phyloP scores from a whole-genome alignment of 1,140 invertebrate species.

The Polypedilum vanderplanki region DNA sequence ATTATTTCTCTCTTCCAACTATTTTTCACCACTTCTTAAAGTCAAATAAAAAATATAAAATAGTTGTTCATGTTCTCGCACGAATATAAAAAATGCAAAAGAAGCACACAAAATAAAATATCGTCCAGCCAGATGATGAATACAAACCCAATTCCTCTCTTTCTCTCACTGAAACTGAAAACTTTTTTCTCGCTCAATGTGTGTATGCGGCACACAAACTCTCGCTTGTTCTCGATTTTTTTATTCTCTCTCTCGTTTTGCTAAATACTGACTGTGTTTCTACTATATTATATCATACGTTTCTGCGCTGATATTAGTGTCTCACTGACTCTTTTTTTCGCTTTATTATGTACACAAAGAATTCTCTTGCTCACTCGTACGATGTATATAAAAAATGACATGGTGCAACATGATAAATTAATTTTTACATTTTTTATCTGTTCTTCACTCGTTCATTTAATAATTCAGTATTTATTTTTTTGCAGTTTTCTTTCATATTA shows the following conservation, averaged over 20 bases:
- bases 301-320: background rate
- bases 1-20: background rate
- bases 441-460: background rate
- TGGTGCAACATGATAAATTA: background rate
- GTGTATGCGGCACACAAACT: background rate
- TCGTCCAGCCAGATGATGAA: background rate
- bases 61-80: slow-evolving; percentile 23
- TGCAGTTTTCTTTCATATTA: background rate
- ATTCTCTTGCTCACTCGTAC: too few relatives aligned
- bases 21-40: slow-evolving; percentile 26
- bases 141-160: background rate
- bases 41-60: slow-evolving; percentile 24
- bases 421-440: background rate
- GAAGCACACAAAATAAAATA: slow-evolving; percentile 23
- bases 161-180: background rate
- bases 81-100: slow-evolving; percentile 23
- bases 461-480: background rate
- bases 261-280: background rate
- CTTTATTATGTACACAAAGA: too few relatives aligned
- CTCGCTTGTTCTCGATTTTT: slow-evolving; percentile 2
- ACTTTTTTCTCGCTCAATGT: too few relatives aligned
- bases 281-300: background rate
- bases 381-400: background rate
- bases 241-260: background rate
- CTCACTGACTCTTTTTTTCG: too few relatives aligned